phyloP scores from a whole-genome alignment of 2,888 invertebrate species.

The Melanotus villosus region DNA sequence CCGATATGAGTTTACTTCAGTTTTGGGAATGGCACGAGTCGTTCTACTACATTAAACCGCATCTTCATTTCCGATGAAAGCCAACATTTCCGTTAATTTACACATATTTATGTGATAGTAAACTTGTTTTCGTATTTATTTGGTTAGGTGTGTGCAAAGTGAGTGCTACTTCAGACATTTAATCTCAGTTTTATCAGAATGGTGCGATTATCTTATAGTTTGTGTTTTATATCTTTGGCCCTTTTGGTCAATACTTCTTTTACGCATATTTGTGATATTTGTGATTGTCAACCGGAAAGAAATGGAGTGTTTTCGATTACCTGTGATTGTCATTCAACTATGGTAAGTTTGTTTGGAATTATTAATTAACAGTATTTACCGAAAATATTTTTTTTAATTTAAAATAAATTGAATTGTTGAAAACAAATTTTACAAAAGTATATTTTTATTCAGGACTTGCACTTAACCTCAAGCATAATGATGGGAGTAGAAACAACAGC shows the following conservation, averaged over 20 bases:
- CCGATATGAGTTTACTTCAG: constrained; percentile 8
- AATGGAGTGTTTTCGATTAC: constrained; percentile 28
- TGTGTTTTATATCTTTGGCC: too few species aligned
- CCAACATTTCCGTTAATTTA: constrained; percentile 37
- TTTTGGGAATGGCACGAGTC: constrained; percentile 20
- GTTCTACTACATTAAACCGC: constrained; percentile 18
- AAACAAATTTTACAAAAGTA: too few species aligned
- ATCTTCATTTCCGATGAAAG: constrained; percentile 37
- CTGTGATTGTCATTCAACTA: constrained; percentile 22
- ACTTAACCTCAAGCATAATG: constrained; percentile 37
- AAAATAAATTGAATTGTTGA: too few species aligned
- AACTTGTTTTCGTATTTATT: constrained; percentile 17
- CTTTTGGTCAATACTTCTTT: constrained; percentile 5
- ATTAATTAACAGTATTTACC: background rate
- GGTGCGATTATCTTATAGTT: background rate
- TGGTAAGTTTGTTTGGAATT: constrained; percentile 19
- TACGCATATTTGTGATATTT: constrained; percentile 38
- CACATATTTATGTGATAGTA: constrained; percentile 32
- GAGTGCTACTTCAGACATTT: constrained; percentile 6
- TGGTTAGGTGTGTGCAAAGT: background rate
- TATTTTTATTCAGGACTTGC: constrained; percentile 34
- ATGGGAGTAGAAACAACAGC: constrained; percentile 13
- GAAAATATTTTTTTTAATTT: background rate
- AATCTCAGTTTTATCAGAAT: background rate
- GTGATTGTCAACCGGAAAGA: constrained; percentile 33